A percentile compares a stretch with the other conserved stretches of the same genome.
These are phyloP conservation scores for Hydroisotoma schaefferi DNA, from an alignment of 2,888 invertebrate genomes.

Conservation along the genomic window DNA sequence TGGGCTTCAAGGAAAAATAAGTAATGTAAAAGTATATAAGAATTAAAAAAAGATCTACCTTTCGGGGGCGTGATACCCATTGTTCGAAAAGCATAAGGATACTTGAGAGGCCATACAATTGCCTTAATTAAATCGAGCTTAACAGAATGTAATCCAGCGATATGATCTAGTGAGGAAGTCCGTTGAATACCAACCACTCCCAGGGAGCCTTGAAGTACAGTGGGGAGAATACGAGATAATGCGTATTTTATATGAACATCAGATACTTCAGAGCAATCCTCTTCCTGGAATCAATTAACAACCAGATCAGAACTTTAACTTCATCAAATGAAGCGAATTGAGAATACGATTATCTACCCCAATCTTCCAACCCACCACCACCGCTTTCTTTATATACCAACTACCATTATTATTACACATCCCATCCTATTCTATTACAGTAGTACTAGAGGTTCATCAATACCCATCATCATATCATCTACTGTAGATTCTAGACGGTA, in stretches of 20 bases:
- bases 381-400: background rate
- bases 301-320: conserved; percentile 17
- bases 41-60: conserved; percentile 50
- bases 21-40: no score
- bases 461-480: no score
- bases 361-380: conserved; percentile 7
- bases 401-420: background rate
- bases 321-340: conserved; percentile 37
- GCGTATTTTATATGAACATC: conserved; percentile 47
- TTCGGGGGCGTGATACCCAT: conserved; percentile 60
- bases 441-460: no score
- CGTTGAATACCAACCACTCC: conserved; percentile 53
- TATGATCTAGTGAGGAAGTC: conserved; percentile 54
- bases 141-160: conserved; percentile 59
- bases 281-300: conserved; percentile 41
- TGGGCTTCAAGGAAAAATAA: no score
- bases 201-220: conserved; percentile 55
- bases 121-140: conserved; percentile 58
- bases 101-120: conserved; percentile 59
- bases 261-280: conserved; percentile 21
- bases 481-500: no score
- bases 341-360: conserved; percentile 39
- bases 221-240: conserved; percentile 53
- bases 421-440: no score
- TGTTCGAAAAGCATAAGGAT: conserved; percentile 57